A percentile compares a stretch with the other conserved stretches of the same genome.
Evolutionary conservation across 2,888 invertebrate genomes (phyloP).

Genomic region (Xylota sylvarum): DNA sequence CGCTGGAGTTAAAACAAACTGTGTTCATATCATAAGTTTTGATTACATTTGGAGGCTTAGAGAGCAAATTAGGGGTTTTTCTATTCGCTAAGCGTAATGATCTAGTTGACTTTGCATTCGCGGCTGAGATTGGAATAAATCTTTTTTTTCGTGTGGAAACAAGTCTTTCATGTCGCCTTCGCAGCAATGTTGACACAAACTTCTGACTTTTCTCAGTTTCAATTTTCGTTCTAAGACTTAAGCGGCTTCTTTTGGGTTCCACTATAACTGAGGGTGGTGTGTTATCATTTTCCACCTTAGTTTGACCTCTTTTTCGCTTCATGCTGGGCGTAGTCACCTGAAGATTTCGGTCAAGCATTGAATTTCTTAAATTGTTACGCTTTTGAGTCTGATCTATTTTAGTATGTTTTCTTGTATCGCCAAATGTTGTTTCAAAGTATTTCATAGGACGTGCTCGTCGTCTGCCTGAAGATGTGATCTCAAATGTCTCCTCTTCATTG

Average conservation of each 20-base stretch:
- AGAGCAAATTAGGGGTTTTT: constrained; percentile 22
- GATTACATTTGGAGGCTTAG: constrained; percentile 1
- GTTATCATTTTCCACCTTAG: constrained; percentile 75
- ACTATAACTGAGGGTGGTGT: constrained; percentile 10
- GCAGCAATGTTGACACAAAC: constrained; percentile 44
- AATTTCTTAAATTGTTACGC: constrained; percentile 32
- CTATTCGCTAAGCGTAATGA: constrained; percentile 63
- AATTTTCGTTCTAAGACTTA: constrained; percentile 42
- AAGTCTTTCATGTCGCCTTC: constrained; percentile 53
- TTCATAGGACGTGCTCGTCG: constrained; percentile 88
- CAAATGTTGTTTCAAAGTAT: constrained; percentile 88
- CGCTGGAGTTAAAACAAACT: neutral
- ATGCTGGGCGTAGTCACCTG: neutral
- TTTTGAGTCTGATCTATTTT: constrained; percentile 35
- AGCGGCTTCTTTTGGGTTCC: constrained; percentile 78
- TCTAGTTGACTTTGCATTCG: constrained; percentile 32
- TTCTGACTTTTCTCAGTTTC: constrained; percentile 59
- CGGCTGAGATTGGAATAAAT: constrained; percentile 1
- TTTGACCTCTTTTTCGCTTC: constrained; percentile 57
- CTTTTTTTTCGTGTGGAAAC: constrained; percentile 60
- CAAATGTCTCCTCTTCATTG: constrained; percentile 80
- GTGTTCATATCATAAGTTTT: constrained; percentile 15
- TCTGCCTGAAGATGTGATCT: constrained; percentile 88
- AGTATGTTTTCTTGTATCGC: constrained; percentile 58
- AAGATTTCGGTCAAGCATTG: constrained; percentile 27